Evolutionary conservation across 1,140 invertebrate species (phyloP), one percentile per base, ranked within the genome.

Genomic region (Spodoptera frugiperda): DNA sequence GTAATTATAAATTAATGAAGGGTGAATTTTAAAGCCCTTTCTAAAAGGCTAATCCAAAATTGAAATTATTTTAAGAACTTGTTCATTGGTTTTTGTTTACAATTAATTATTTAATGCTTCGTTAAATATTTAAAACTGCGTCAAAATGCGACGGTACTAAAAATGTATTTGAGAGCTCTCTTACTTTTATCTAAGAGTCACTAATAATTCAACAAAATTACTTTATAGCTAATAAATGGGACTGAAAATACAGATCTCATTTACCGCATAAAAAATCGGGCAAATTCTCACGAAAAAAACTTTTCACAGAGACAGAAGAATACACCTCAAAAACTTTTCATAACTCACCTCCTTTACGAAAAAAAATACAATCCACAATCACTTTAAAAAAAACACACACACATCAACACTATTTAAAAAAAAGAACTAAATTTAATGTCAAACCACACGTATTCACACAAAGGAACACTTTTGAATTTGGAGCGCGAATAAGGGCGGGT

Each of bases 381-480:
- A 15, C 39, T 33, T 6, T 2, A 57, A 57, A 15, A 73, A 73
- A n/a, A n/a, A n/a, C n/a, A 57, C 46, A 49, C 71, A 73, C 71
- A 73, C 21, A 59, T n/a, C 21, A 55, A 72, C 55, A 49, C n/a
- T 17, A 11, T 53, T 17, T 33, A 15, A 61, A 61, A 61, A 14
- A 57, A 55, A 33, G 12, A 48, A 57, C 33, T 39, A 14, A 25
- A 25, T 25, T 25, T 25, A 25, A 25, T 57, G 14, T 17, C n/a
- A 65, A 65, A 39, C 33, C 57, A 21, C 71, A 73, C 71, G 71
- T 59, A 59, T 57, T 55, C 54, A 73, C 71, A 73, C 71, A 73
- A 61, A 73, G 71, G 44, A 46, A 59, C 71, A 73, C 54, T 72
- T 65, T 72, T 44, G 53, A 44, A 73, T 61, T 73, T 59, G 55